A percentile compares a stretch with the other conserved stretches of the same genome.
Evolutionary conservation across 1,140 invertebrate genomes (phyloP).

Genomic region (Drosophila subobscura): DNA sequence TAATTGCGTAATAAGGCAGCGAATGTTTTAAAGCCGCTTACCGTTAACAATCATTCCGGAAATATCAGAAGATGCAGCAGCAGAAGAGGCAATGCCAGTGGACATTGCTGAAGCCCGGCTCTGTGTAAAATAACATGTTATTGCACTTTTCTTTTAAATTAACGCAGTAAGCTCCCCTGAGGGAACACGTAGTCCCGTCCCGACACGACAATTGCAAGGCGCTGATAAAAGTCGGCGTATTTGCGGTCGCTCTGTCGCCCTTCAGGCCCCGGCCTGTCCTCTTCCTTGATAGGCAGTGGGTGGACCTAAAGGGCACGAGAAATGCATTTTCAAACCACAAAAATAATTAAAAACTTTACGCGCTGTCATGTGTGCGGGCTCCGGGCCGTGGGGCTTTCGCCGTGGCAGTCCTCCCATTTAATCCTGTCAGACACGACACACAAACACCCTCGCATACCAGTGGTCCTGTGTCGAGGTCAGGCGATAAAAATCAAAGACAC

Average conservation of each 20-base stretch:
- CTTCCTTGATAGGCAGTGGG: slow-evolving; percentile 28
- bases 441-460: slow-evolving; percentile 8
- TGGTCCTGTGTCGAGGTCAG: slow-evolving; percentile 30
- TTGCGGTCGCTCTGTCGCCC: slow-evolving; percentile 51
- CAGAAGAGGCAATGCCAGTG: not conserved
- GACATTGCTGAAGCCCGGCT: slow-evolving; percentile 9
- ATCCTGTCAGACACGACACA: slow-evolving; percentile 35
- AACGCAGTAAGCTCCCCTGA: slow-evolving; percentile 40
- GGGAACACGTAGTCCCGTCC: slow-evolving; percentile 3
- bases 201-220: slow-evolving; percentile 63
- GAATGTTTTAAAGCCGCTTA: slow-evolving; percentile 75
- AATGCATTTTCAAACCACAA: slow-evolving; percentile 77
- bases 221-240: slow-evolving; percentile 66
- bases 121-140: slow-evolving; percentile 74
- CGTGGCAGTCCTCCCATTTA: slow-evolving; percentile 36
- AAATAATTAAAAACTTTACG: slow-evolving; percentile 82
- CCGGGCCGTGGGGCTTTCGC: not conserved
- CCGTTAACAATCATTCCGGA: slow-evolving; percentile 52
- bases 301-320: slow-evolving; percentile 2
- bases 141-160: slow-evolving; percentile 75
- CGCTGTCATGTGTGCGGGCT: slow-evolving; percentile 15
- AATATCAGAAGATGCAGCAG: not conserved
- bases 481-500: slow-evolving; percentile 70
- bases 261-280: slow-evolving; percentile 11
- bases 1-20: slow-evolving; percentile 75